phyloP scores from a whole-genome alignment of 2,888 invertebrate genomes.

The Chorisops tibialis region DNA sequence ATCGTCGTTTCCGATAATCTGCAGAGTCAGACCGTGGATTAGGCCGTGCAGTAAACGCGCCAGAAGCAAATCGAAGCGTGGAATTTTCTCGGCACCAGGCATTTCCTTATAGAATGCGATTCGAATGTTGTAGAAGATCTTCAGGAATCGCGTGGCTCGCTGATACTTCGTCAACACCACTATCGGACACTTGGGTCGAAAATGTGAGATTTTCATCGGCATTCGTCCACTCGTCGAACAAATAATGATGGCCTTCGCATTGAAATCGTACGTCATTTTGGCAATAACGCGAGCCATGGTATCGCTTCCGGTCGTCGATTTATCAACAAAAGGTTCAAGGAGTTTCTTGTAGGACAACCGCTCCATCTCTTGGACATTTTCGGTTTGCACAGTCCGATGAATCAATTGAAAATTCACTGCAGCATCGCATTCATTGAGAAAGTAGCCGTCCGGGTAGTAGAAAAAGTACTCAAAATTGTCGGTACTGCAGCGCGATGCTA shows the following conservation, averaged over 20 bases:
- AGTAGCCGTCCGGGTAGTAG: conserved; percentile 12
- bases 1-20: not conserved
- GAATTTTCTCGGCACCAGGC: not conserved
- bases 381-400: not conserved
- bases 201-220: conserved; percentile 45
- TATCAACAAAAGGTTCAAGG: conserved; percentile 34
- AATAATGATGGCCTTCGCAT: conserved; percentile 42
- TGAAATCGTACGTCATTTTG: conserved; percentile 40
- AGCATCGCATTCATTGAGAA: conserved; percentile 26
- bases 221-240: conserved; percentile 42
- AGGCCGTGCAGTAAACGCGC: conserved; percentile 10
- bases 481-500: not conserved
- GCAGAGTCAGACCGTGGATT: not conserved
- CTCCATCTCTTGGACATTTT: not conserved
- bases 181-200: conserved; percentile 43
- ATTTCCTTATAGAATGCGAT: conserved; percentile 21
- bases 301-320: conserved; percentile 41
- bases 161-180: conserved; percentile 42
- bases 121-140: conserved; percentile 41
- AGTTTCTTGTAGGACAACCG: not conserved
- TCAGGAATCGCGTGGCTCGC: conserved; percentile 40
- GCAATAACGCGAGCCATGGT: conserved; percentile 42
- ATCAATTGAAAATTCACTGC: conserved; percentile 39
- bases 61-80: not conserved
- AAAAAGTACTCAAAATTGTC: conserved; percentile 11